These are phyloP conservation scores for Drosophila ananassae DNA, from an alignment of 1,140 invertebrate species.

Conservation along the genomic window DNA sequence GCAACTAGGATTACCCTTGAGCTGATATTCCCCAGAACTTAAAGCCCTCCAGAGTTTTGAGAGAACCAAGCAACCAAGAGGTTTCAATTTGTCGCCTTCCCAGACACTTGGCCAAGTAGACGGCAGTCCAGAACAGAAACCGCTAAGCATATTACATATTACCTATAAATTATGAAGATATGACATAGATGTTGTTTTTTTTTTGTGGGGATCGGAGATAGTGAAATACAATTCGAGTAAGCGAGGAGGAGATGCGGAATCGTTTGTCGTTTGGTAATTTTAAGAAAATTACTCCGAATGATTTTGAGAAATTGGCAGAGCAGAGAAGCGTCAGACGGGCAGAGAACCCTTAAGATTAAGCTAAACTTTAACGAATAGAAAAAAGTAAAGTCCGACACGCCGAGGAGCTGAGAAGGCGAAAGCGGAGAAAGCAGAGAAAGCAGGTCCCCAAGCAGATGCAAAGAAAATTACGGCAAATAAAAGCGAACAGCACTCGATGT, in stretches of 20 bases:
- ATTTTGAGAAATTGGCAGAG: constrained; percentile 35
- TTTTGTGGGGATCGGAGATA: constrained; percentile 52
- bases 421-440: constrained; percentile 4
- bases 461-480: constrained; percentile 13
- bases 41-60: not conserved
- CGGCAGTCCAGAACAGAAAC: constrained; percentile 35
- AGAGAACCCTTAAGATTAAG: constrained; percentile 54
- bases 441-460: constrained; percentile 15
- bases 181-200: constrained; percentile 49
- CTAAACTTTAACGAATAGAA: constrained; percentile 48
- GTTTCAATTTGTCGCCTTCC: constrained; percentile 16
- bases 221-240: constrained; percentile 53
- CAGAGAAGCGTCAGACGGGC: constrained; percentile 25
- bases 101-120: not conserved
- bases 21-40: not conserved
- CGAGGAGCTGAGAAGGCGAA: not conserved
- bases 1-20: not conserved
- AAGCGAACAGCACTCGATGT: constrained; percentile 49
- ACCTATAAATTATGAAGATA: constrained; percentile 44
- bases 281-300: constrained; percentile 38
- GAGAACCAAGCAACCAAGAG: constrained; percentile 1
- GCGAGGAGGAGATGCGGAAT: not conserved
- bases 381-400: not conserved
- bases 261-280: constrained; percentile 32
- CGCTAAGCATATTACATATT: constrained; percentile 28